Base-by-base conservation (phyloP, 2,888 invertebrate species). In the Spatulosminthurus flaviceps region DNA sequence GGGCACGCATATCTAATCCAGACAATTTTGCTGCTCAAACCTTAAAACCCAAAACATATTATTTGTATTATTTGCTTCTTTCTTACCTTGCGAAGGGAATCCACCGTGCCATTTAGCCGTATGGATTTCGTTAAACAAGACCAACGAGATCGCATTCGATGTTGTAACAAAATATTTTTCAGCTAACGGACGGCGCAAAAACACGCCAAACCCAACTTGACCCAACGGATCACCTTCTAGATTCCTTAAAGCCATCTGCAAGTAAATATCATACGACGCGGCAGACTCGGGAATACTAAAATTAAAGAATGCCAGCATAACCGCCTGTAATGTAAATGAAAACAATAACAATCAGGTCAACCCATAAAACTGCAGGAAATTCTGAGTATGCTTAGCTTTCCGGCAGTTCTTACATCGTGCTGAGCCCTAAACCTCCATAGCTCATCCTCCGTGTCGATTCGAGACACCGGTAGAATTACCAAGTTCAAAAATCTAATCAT, bases 61-160 rank as follows among this genome's bases (percentile, higher is more conserved):
- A n/a, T n/a, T n/a, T n/a, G n/a, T n/a, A n/a, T n/a, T n/a, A n/a
- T n/a, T n/a, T n/a, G n/a, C n/a, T n/a, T n/a, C n/a, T n/a, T 13
- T 5, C 61, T 69, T 75, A 79, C 80, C 80, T 75, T 78, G 78
- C 11, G 80, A 41, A 13, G 41, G 60, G 22, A 74, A 79, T 0
- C 80, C 80, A 11, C 83, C 83, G 60, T 82, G 81, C 85, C 85
- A 85, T 81, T 84, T 85, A 5, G 85, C 85, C 0, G 85, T 85
- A 51, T 85, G 85, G 75, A 85, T 85, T 41, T 85, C 85, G 80
- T 85, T 85, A 29, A 85, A 85, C 19, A 85, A 66, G 4, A 85
- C 83, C 61, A 85, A 61, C n/a, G 85, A 85, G 51, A 85, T 85
- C n/a, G 83, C 79, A 64, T 83, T 84, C 7, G 84, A 81, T 0